Evolutionary conservation across 2,888 invertebrate genomes (phyloP).

Genomic region (Chrysomela aeneicollis): DNA sequence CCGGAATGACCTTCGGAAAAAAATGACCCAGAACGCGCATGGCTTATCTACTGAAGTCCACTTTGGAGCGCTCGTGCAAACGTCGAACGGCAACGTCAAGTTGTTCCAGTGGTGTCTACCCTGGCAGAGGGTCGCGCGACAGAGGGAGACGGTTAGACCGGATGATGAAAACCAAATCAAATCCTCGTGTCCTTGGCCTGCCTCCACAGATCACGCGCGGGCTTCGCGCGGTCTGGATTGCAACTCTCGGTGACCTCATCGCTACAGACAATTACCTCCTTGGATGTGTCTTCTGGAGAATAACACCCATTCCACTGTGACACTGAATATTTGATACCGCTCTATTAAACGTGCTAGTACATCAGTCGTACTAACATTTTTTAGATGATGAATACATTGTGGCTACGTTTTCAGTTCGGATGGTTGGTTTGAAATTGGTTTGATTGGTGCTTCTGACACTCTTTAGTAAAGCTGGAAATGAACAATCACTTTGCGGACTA

Average conservation of each 20-base stretch:
- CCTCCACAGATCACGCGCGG: slow-evolving; percentile 54
- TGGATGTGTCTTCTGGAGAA: background rate
- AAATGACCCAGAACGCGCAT: too few relatives aligned
- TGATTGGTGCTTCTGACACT: too few relatives aligned
- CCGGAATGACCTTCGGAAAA: too few relatives aligned
- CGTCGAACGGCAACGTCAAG: background rate
- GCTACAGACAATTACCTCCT: background rate
- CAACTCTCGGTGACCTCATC: slow-evolving; percentile 31
- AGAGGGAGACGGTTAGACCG: slow-evolving; percentile 22
- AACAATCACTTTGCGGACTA: too few relatives aligned
- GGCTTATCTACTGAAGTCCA: background rate
- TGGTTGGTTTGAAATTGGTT: too few relatives aligned
- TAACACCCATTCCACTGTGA: too few relatives aligned
- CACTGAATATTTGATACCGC: too few relatives aligned
- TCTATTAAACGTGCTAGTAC: too few relatives aligned
- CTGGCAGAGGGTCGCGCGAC: slow-evolving; percentile 22
- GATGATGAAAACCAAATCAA: slow-evolving; percentile 52
- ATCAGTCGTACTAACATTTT: too few relatives aligned
- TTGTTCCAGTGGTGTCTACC: background rate
- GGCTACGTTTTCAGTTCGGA: too few relatives aligned
- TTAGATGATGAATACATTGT: too few relatives aligned
- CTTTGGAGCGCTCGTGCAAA: background rate
- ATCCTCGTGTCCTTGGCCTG: slow-evolving; percentile 57
- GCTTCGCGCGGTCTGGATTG: slow-evolving; percentile 42
- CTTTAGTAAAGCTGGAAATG: too few relatives aligned